Percentiles rank a stretch among this genome's conserved stretches.
phyloP scores from a whole-genome alignment of 1,140 invertebrate species.

The Campoletis sonorensis region DNA sequence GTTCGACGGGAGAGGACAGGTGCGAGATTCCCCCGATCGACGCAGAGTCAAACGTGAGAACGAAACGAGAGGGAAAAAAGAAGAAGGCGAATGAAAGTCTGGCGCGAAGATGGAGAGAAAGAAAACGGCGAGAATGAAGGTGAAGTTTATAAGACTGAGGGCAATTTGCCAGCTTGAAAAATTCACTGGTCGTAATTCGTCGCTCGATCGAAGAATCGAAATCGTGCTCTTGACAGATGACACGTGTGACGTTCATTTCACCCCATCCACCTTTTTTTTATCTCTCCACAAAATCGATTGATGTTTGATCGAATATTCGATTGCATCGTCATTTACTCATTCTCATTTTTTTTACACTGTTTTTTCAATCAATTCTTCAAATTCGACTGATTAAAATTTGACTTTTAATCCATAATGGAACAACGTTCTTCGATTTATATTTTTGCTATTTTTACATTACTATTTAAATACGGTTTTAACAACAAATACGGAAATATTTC shows the following conservation, averaged over 20 bases:
- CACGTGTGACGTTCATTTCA: background rate
- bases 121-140: background rate
- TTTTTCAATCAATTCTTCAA: too few species aligned
- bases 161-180: conserved; percentile 38
- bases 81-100: background rate
- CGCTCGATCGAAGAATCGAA: conserved; percentile 20
- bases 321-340: too few species aligned
- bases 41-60: conserved; percentile 32
- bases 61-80: conserved; percentile 12
- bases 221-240: background rate
- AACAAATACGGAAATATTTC: too few species aligned
- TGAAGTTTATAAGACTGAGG: conserved; percentile 12
- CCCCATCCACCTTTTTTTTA: too few species aligned
- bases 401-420: too few species aligned
- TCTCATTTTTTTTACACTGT: too few species aligned
- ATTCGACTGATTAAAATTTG: too few species aligned
- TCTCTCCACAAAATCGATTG: too few species aligned
- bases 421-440: too few species aligned
- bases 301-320: too few species aligned
- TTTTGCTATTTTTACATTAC: too few species aligned
- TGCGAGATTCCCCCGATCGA: conserved; percentile 36
- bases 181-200: conserved; percentile 19
- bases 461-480: too few species aligned
- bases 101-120: background rate
- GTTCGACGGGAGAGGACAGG: conserved; percentile 32